Evolutionary conservation across 2,797 vertebrate genomes (phyloP).

Genomic region (Heliangelus exortis): DNA sequence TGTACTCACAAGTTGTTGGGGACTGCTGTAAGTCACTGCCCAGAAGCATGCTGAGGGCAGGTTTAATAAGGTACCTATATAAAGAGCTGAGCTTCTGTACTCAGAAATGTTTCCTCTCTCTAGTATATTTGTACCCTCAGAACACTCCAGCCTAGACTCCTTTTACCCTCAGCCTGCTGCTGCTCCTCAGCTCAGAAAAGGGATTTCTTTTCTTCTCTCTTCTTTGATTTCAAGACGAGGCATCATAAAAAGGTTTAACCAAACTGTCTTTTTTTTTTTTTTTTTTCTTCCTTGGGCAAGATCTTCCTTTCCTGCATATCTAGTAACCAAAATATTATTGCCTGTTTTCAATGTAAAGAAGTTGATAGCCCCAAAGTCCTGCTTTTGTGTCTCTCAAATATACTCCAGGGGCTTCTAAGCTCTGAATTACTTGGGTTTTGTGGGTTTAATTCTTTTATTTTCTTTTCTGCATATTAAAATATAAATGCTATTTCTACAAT

Average conservation of each 20-base stretch:
- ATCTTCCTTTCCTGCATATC: neutral
- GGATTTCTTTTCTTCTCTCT: neutral
- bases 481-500: conserved; percentile 66
- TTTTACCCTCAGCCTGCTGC: neutral
- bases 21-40: neutral
- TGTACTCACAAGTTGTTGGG: neutral
- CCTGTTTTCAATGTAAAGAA: neutral
- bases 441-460: conserved; percentile 63
- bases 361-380: neutral
- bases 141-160: neutral
- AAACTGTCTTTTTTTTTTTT: neutral
- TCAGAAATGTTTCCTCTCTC: neutral
- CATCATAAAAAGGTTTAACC: neutral
- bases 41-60: neutral
- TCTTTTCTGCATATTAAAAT: conserved; percentile 70
- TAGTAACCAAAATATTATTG: neutral
- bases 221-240: neutral
- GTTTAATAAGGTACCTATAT: neutral
- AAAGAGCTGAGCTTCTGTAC: neutral
- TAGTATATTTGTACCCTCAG: neutral
- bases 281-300: neutral
- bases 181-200: neutral
- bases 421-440: conserved; percentile 35
- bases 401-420: neutral
- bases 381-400: neutral